Base-by-base conservation (phyloP, 2,888 invertebrate genomes). In the Sarcophaga carnaria region DNA sequence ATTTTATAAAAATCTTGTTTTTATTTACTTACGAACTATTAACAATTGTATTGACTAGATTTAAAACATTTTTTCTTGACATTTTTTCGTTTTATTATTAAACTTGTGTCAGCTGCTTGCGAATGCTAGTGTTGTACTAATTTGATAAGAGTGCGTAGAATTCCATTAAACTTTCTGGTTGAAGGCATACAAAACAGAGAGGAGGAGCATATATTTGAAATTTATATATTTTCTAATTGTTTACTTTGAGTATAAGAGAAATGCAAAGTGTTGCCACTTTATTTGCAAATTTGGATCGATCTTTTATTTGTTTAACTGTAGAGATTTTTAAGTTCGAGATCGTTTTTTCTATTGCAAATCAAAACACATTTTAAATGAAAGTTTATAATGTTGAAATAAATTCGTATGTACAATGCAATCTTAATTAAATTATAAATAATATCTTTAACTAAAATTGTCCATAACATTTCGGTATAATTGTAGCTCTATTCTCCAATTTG, bases 41-140 rank as follows among this genome's bases (percentile, higher is more conserved):
- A 75, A 96, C 95, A 83, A 96, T 94, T 49, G 95, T 94, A 90
- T 95, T 94, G 83, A 96, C 93, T 89, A 96, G 94, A 93, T 95
- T 95, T 85, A 96, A 93, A 77, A 96, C 95, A 90, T 90, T 92
- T 80, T 89, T 92, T 17, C 93, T 91, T 94, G 95, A 92, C 95
- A 95, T 89, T 95, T 94, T 72, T 94, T 92, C 17, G 22, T 47
- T 12, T 37, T 25, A 10, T 70, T 25, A 60, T 75, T 20, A 49
- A 8, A 70, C 45, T 60, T 54, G 62, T 37, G 47, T 70, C 60
- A 54, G 2, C 20, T 78, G 17, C 25, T 60, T 3, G 17, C 54
- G 47, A 78, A 17, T 69, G 63, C 5, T 59, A 20, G 17, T 78
- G n/a, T 22, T 78, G 64, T n/a, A 85, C 72, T 78, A 85, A 59